Evolutionary conservation across 1,140 invertebrate genomes (phyloP).

Genomic region (Palaemon carinicauda): DNA sequence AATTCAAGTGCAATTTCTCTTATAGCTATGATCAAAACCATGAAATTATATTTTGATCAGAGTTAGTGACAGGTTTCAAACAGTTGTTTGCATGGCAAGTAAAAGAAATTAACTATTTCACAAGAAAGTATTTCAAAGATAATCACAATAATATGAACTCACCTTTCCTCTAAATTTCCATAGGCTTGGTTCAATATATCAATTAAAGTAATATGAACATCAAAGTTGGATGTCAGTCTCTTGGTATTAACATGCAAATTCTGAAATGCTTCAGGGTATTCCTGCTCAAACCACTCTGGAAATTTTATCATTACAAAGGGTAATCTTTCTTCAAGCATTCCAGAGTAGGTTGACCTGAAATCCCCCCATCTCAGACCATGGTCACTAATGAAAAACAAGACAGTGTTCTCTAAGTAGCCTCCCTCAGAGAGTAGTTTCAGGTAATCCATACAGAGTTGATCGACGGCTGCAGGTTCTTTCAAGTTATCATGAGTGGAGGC

Average conservation of each 20-base stretch:
- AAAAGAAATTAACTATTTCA: too few relatives aligned
- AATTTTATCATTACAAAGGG: slow-evolving; percentile 83
- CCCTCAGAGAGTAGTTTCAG: slow-evolving; percentile 54
- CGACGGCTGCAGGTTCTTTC: not conserved
- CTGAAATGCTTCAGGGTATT: slow-evolving; percentile 71
- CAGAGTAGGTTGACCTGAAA: slow-evolving; percentile 82
- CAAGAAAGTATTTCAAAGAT: too few relatives aligned
- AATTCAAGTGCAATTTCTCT: too few relatives aligned
- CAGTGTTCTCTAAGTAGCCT: slow-evolving; percentile 66
- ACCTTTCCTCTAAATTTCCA: not conserved
- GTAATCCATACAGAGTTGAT: not conserved
- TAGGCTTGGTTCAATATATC: slow-evolving; percentile 46
- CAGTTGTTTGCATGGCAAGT: not conserved
- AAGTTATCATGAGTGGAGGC: not conserved
- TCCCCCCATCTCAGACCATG: slow-evolving; percentile 90
- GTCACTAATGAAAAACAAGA: slow-evolving; percentile 86
- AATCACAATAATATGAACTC: not conserved
- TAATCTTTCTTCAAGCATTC: slow-evolving; percentile 88
- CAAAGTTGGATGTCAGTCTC: slow-evolving; percentile 67
- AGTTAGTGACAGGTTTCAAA: too few relatives aligned
- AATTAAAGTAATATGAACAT: slow-evolving; percentile 66
- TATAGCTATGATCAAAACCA: too few relatives aligned
- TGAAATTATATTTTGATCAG: too few relatives aligned
- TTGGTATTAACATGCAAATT: slow-evolving; percentile 76
- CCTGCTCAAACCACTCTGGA: slow-evolving; percentile 75